phyloP scores from a whole-genome alignment of 2,113 vertebrate genomes.

The Myrmecophaga tridactyla region DNA sequence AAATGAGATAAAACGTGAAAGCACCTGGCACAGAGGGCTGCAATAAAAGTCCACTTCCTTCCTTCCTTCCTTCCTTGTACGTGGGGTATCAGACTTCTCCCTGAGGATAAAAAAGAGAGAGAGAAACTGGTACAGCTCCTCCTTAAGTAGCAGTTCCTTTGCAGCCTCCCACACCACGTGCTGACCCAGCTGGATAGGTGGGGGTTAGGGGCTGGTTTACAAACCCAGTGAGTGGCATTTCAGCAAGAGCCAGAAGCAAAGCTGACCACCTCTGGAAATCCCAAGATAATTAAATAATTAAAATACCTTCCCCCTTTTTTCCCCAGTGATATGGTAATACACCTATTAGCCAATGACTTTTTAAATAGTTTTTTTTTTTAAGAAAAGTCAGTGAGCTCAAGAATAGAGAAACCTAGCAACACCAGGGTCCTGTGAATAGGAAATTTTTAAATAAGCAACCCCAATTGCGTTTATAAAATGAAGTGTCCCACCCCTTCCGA shows the following conservation, averaged over 20 bases:
- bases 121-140: slow-evolving; percentile 12
- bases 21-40: not conserved
- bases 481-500: accelerated
- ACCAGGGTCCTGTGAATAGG: too few species aligned
- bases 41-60: accelerated
- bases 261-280: not conserved
- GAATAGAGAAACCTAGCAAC: not conserved
- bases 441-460: not conserved
- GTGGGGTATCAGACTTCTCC: not conserved
- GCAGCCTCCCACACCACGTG: slow-evolving; percentile 18
- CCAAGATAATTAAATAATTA: not conserved
- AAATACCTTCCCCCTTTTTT: not conserved
- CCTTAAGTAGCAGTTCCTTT: slow-evolving; percentile 46
- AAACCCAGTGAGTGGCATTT: slow-evolving; percentile 18
- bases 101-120: not conserved
- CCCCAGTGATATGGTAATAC: not conserved
- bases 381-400: not conserved
- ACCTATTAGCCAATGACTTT: not conserved
- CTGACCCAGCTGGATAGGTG: slow-evolving; percentile 67
- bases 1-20: accelerated
- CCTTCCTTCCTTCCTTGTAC: not conserved
- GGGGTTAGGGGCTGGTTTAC: not conserved
- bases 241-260: slow-evolving; percentile 29
- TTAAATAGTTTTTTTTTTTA: not conserved
- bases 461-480: too few species aligned